These are phyloP conservation scores for Callaeas wilsoni DNA, from an alignment of 2,113 vertebrate genomes.

Conservation along the genomic window DNA sequence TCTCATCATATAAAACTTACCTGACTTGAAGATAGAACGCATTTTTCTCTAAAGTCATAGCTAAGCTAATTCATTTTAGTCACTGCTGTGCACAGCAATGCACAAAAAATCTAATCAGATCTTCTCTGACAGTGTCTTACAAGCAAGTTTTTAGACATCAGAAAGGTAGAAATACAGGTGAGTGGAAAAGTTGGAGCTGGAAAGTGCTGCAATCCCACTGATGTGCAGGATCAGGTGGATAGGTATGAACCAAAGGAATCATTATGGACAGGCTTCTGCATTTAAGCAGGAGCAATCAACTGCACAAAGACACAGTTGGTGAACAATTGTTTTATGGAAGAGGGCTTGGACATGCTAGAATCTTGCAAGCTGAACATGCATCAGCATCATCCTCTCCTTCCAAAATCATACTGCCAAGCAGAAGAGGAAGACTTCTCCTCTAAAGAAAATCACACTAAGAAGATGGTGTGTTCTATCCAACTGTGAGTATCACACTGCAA, in stretches of 20 bases:
- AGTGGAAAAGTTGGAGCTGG: background rate
- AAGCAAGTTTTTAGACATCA: background rate
- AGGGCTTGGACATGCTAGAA: background rate
- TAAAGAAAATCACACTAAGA: background rate
- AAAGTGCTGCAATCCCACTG: background rate
- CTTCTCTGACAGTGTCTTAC: background rate
- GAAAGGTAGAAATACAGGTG: background rate
- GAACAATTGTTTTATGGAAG: background rate
- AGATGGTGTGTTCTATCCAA: background rate
- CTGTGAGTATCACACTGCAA: background rate
- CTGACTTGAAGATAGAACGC: background rate
- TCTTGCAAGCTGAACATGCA: background rate
- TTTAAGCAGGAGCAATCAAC: background rate
- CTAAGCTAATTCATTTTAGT: background rate
- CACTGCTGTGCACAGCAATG: background rate
- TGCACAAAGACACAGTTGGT: background rate
- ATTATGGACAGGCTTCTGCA: background rate
- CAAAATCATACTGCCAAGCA: no score
- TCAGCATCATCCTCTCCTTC: background rate
- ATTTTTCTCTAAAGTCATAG: background rate
- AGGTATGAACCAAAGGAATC: background rate
- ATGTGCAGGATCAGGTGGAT: background rate
- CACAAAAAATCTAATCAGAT: background rate
- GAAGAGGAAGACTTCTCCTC: background rate
- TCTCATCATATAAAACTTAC: background rate